Percentiles rank a stretch among this genome's conserved stretches.
Conservation (phyloP, 2,888 invertebrate genomes). For the Plagodis pulveraria region DNA sequence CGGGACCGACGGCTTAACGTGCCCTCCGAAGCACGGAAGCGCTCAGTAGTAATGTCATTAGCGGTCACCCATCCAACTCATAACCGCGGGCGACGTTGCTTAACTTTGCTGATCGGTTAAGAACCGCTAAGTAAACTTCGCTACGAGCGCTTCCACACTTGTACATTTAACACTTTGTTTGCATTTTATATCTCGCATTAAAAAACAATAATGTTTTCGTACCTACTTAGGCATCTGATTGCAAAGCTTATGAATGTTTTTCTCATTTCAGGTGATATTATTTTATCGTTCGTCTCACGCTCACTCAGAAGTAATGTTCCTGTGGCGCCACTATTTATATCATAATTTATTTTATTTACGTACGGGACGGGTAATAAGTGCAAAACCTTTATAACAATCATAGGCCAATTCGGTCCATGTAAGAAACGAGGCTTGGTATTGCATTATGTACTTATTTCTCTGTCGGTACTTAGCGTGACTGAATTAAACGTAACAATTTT, state of each 20-base stretch:
- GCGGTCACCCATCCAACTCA: too few relatives aligned
- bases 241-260: constrained; percentile 1
- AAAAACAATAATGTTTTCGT: too few relatives aligned
- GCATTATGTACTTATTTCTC: constrained; percentile 8
- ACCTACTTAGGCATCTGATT: neutral
- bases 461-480: constrained; percentile 42
- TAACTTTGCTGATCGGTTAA: too few relatives aligned
- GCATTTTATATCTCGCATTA: too few relatives aligned
- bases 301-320: constrained; percentile 44
- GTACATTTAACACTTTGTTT: too few relatives aligned
- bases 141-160: too few relatives aligned
- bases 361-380: constrained; percentile 4
- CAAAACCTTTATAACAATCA: neutral
- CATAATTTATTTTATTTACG: constrained; percentile 58
- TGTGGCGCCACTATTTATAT: constrained; percentile 65
- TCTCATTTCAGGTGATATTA: constrained; percentile 50
- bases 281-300: constrained; percentile 51
- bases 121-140: too few relatives aligned
- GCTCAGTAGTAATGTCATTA: too few relatives aligned
- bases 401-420: neutral
- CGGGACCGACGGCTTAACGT: too few relatives aligned
- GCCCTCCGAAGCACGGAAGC: too few relatives aligned
- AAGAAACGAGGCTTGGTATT: neutral
- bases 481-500: constrained; percentile 57
- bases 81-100: too few relatives aligned